Conservation (phyloP, 2,113 vertebrate species). For the Microtus richardsoni region DNA sequence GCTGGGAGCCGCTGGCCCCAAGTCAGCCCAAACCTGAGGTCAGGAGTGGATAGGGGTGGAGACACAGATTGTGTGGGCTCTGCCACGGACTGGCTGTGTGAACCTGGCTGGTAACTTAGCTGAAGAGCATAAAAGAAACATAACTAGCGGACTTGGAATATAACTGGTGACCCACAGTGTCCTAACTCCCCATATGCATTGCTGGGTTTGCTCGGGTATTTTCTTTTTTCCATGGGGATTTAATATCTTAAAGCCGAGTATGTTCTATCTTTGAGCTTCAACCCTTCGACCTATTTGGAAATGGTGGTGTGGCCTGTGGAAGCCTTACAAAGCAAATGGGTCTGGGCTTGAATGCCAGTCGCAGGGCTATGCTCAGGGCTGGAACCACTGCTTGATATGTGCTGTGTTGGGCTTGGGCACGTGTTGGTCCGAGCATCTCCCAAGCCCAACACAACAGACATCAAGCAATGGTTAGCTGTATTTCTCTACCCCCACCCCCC, state of each 20-base stretch:
- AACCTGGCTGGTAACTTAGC: not conserved
- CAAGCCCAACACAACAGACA: not conserved
- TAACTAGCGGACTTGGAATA: not conserved
- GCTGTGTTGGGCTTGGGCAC: too few species aligned
- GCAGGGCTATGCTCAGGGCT: not conserved
- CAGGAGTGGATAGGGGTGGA: not conserved
- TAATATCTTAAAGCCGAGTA: too few species aligned
- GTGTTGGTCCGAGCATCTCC: not conserved
- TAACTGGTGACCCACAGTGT: not conserved
- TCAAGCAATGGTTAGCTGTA: not conserved
- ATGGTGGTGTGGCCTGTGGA: not conserved
- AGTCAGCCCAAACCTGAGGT: not conserved
- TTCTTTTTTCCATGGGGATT: not conserved
- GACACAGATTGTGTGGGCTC: not conserved
- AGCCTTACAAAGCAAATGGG: not conserved
- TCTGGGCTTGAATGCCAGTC: not conserved
- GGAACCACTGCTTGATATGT: too few species aligned
- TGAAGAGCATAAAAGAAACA: not conserved
- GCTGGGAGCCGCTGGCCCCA: not conserved
- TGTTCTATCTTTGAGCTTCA: not conserved
- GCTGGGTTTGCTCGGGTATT: not conserved
- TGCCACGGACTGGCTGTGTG: rapidly evolving
- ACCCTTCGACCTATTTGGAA: not conserved
- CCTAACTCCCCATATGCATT: not conserved
- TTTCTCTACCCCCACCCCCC: not conserved